Evolutionary conservation across 2,888 invertebrate genomes (phyloP).

Genomic region (Epinotia demarniana): DNA sequence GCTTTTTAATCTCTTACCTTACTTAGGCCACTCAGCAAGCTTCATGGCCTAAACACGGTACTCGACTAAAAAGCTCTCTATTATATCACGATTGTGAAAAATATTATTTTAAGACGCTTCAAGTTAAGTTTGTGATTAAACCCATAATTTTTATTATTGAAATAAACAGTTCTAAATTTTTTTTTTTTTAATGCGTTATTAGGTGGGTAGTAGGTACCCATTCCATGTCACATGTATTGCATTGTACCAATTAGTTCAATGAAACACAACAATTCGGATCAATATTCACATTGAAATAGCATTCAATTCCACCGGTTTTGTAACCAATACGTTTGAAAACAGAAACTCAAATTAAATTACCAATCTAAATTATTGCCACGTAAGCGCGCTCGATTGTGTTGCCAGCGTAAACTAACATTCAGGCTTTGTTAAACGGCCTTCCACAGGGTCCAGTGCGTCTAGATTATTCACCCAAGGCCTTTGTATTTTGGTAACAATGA

Average conservation of each 20-base stretch:
- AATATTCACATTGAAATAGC: background rate
- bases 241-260: background rate
- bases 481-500: conserved; percentile 31
- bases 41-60: too few species aligned
- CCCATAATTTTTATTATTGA: too few species aligned
- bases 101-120: too few species aligned
- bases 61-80: too few species aligned
- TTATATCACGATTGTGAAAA: too few species aligned
- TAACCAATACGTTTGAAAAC: background rate
- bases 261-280: too few species aligned
- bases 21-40: too few species aligned
- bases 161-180: too few species aligned
- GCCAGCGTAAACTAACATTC: conserved; percentile 8
- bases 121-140: too few species aligned
- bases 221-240: background rate
- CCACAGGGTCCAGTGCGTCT: conserved; percentile 7
- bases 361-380: conserved; percentile 8
- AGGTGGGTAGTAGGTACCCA: background rate
- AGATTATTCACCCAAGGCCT: conserved; percentile 39
- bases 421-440: conserved; percentile 14
- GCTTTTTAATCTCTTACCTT: too few species aligned
- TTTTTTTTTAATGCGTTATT: background rate
- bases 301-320: background rate
- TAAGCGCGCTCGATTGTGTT: conserved; percentile 1
- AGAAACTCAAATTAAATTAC: conserved; percentile 1